These are phyloP conservation scores for Chaenogobius annularis DNA, from an alignment of 2,113 vertebrate species.

Conservation along the genomic window DNA sequence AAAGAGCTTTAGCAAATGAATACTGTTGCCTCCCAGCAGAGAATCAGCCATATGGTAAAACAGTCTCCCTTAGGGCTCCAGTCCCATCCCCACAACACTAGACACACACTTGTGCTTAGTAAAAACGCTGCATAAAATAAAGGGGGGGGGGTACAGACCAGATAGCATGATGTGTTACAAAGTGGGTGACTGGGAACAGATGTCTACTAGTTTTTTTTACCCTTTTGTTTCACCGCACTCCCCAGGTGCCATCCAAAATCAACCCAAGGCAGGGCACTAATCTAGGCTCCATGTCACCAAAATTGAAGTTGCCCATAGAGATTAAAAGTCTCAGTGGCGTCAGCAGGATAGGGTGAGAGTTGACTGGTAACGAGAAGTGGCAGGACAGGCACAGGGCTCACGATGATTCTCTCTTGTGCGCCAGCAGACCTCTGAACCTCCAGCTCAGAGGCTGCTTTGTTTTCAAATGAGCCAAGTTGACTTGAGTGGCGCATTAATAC, in stretches of 20 bases:
- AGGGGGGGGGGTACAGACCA: slow-evolving; percentile 28
- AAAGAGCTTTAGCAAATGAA: slow-evolving; percentile 4
- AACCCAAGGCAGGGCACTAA: slow-evolving; percentile 43
- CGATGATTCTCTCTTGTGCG: slow-evolving; percentile 67
- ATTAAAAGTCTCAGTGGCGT: slow-evolving; percentile 58
- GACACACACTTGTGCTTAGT: slow-evolving; percentile 31
- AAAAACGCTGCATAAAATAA: slow-evolving; percentile 39
- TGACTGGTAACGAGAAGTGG: slow-evolving; percentile 61
- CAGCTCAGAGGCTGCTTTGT: slow-evolving; percentile 59
- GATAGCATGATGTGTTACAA: slow-evolving; percentile 47
- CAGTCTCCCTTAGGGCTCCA: slow-evolving; percentile 33
- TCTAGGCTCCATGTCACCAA: slow-evolving; percentile 45
- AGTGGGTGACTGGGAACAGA: slow-evolving; percentile 58
- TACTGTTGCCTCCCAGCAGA: slow-evolving; percentile 41
- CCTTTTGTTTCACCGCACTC: slow-evolving; percentile 27
- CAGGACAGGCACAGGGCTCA: slow-evolving; percentile 53
- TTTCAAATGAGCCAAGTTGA: slow-evolving; percentile 69
- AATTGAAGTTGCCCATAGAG: slow-evolving; percentile 64
- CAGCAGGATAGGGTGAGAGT: slow-evolving; percentile 64
- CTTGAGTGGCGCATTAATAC: slow-evolving; percentile 62
- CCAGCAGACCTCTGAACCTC: slow-evolving; percentile 47
- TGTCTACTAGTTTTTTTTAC: slow-evolving; percentile 35
- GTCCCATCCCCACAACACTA: slow-evolving; percentile 35
- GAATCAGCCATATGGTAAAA: slow-evolving; percentile 63
- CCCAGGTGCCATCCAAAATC: slow-evolving; percentile 34